These are phyloP conservation scores for Patagioenas fasciata DNA, from an alignment of 2,113 vertebrate species.

Conservation along the genomic window DNA sequence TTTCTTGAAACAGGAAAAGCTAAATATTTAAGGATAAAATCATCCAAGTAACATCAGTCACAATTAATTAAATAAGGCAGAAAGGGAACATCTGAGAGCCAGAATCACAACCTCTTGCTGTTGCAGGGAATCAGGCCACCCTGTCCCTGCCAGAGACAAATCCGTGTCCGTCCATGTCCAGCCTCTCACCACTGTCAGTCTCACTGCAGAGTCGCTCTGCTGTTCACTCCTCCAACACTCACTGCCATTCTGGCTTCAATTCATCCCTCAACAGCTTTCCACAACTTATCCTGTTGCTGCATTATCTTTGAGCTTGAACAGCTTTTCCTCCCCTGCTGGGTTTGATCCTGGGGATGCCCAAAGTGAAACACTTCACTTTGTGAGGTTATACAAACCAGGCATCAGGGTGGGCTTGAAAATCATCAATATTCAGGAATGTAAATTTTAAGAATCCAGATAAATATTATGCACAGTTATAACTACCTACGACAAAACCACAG, in stretches of 20 bases:
- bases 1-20: not conserved
- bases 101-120: not conserved
- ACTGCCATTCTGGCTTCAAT: not conserved
- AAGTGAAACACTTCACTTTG: not conserved
- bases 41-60: not conserved
- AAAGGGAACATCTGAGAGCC: not conserved
- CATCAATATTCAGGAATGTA: not conserved
- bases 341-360: not conserved
- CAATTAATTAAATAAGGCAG: not conserved
- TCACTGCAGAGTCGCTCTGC: not conserved
- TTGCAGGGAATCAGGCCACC: not conserved
- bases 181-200: rapidly evolving
- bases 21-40: not conserved
- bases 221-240: not conserved
- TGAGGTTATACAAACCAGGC: not conserved
- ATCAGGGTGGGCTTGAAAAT: not conserved
- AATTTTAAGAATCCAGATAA: not conserved
- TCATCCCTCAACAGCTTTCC: not conserved
- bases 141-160: not conserved
- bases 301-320: not conserved
- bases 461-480: not conserved
- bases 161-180: rapidly evolving
- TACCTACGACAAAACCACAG: not conserved
- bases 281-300: not conserved
- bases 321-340: not conserved